Evolutionary conservation across 2,797 vertebrate species (phyloP).

Genomic region (Coregonus sp.): DNA sequence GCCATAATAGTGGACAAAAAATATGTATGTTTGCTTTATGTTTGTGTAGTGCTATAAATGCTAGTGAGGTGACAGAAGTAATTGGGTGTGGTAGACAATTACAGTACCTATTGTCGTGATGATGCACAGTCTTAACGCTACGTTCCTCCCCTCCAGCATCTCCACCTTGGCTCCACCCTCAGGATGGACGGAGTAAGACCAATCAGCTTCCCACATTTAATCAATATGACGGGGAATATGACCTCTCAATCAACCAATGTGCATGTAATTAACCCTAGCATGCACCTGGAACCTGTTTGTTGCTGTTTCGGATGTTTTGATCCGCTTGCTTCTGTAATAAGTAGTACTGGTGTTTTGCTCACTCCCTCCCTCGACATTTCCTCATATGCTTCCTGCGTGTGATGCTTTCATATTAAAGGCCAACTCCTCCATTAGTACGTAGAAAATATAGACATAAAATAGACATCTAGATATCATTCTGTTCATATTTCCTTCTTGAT

Average conservation of each 20-base stretch:
- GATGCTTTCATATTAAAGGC: neutral
- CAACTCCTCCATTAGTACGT: neutral
- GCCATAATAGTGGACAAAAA: too few relatives aligned
- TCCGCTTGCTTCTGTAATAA: neutral
- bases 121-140: neutral
- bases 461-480: too few relatives aligned
- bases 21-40: neutral
- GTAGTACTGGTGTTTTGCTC: too few relatives aligned
- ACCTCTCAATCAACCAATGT: constrained; percentile 18
- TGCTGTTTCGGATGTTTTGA: neutral
- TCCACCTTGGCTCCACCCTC: constrained; percentile 50
- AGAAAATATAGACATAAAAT: neutral
- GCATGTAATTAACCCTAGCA: constrained; percentile 48
- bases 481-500: too few relatives aligned
- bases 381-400: neutral
- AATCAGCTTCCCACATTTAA: constrained; percentile 16
- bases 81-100: neutral
- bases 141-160: neutral
- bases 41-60: neutral
- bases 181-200: constrained; percentile 58
- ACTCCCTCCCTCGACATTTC: neutral
- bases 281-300: constrained; percentile 22
- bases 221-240: neutral
- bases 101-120: neutral
- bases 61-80: neutral